Base-by-base conservation (phyloP, 23 tunicate genomes). In the Halocynthia roretzi region DNA sequence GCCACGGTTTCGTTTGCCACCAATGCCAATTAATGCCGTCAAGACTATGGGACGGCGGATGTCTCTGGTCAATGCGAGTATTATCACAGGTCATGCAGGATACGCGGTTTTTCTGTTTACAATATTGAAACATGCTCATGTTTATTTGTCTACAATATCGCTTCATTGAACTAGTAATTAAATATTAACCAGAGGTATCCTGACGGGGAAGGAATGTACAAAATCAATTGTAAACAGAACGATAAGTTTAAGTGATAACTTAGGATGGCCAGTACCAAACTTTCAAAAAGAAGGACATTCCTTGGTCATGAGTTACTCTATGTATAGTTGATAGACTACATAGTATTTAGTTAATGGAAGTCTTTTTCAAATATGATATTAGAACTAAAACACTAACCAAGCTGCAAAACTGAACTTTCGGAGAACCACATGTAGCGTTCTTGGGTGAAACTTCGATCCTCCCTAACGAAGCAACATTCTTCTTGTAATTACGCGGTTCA, bases 21-120 rank as follows among this genome's bases (percentile, higher is more conserved):
- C 93, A 87, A 7, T 80, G 81, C 93, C 93, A 87, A 58, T 81
- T 77, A 5, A 81, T 54, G 5, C 85, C 86, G 72, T 87, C 86
- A 19, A 70, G 54, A 84, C 81, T 87, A 18, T 67, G 80, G 14
- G 50, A 54, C 8, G 93, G 86, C 8, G 62, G 61, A 62, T 87
- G 93, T 52, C 83, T 8, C 50, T 51, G 10, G 54, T 71, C 79
- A 12, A 17, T 31, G 12, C 70, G 62, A 11, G 53, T 31, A 5
- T 62, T 55, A 56, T 82, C 83, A 71, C 93, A 87, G 18, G 64
- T 71, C 17, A 74, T 18, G 52, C 91, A 86, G 53, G 91, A 75
- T 14, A 76, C 8, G 51, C 76, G 85, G 51, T 86, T 86, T 80
- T 76, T 75, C 91, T 86, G 69, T 8, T 48, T 62, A 72, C 6